These are phyloP conservation scores for Glomeris marginata DNA, from an alignment of 2,888 invertebrate species.

Conservation along the genomic window DNA sequence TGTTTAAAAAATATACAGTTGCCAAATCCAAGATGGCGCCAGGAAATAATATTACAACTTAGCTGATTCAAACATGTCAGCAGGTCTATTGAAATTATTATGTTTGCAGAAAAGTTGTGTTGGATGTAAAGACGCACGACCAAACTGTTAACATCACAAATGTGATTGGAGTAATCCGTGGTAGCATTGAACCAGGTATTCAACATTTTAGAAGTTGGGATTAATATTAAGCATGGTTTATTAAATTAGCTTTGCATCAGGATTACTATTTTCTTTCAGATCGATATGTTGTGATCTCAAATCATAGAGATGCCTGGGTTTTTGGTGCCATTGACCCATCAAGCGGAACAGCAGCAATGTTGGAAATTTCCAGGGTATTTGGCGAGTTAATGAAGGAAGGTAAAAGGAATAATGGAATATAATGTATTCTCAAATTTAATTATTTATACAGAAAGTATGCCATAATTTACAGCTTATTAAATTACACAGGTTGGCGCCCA, in stretches of 20 bases:
- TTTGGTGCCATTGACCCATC: slow-evolving; percentile 36
- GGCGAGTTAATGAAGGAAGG: slow-evolving; percentile 24
- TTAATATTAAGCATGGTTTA: neutral
- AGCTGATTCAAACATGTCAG: too few relatives aligned
- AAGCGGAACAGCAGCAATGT: slow-evolving; percentile 35
- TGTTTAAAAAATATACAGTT: too few relatives aligned
- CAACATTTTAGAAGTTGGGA: neutral
- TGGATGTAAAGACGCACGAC: slow-evolving; percentile 20
- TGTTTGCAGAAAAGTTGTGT: slow-evolving; percentile 10
- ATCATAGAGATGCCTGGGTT: slow-evolving; percentile 40
- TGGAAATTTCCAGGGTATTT: slow-evolving; percentile 33
- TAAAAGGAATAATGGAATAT: too few relatives aligned
- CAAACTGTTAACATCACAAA: slow-evolving; percentile 20
- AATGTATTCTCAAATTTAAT: too few relatives aligned
- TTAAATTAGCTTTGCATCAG: neutral
- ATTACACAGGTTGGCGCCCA: slow-evolving; percentile 32
- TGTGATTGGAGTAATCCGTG: slow-evolving; percentile 28
- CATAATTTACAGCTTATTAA: too few relatives aligned
- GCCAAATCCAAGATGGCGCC: too few relatives aligned
- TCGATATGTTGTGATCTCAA: slow-evolving; percentile 36
- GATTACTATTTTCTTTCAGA: slow-evolving; percentile 25
- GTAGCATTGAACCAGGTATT: slow-evolving; percentile 24
- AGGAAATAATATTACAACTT: too few relatives aligned
- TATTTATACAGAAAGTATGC: too few relatives aligned
- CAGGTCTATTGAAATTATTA: neutral